Conservation (phyloP, 2,113 vertebrate genomes). For the Silurus glanis region DNA sequence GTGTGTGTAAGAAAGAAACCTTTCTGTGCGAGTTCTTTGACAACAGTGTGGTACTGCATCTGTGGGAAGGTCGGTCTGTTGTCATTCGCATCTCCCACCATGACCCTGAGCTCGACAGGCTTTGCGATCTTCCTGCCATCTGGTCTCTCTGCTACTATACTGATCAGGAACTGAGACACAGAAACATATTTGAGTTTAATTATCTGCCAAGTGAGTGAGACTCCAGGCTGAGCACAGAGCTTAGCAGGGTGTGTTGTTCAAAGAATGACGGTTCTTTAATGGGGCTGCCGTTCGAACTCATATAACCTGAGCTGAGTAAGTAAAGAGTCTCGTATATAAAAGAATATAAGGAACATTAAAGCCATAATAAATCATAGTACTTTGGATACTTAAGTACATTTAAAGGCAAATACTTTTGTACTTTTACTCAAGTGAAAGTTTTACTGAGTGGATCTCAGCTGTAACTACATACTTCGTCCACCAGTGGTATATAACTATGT, state of each 20-base stretch:
- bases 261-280: neutral
- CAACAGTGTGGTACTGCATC: slow-evolving; percentile 72
- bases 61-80: slow-evolving; percentile 72
- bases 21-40: slow-evolving; percentile 64
- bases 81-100: slow-evolving; percentile 73
- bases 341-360: no score
- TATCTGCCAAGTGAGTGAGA: neutral
- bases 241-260: neutral
- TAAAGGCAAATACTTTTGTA: no score
- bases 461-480: no score
- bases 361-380: no score
- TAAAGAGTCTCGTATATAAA: no score
- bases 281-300: neutral
- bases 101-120: slow-evolving; percentile 69
- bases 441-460: no score
- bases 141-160: slow-evolving; percentile 69
- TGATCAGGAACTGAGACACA: slow-evolving; percentile 68
- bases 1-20: slow-evolving; percentile 32
- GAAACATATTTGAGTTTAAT: neutral
- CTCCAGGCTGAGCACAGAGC: neutral
- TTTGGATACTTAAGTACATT: no score
- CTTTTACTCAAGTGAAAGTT: no score
- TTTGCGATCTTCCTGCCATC: slow-evolving; percentile 70
- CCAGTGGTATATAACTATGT: no score
- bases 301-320: neutral